A percentile compares a stretch with the other conserved stretches of the same genome.
These are phyloP conservation scores for Squalus acanthias DNA, from an alignment of 2,797 vertebrate species.

Conservation along the genomic window DNA sequence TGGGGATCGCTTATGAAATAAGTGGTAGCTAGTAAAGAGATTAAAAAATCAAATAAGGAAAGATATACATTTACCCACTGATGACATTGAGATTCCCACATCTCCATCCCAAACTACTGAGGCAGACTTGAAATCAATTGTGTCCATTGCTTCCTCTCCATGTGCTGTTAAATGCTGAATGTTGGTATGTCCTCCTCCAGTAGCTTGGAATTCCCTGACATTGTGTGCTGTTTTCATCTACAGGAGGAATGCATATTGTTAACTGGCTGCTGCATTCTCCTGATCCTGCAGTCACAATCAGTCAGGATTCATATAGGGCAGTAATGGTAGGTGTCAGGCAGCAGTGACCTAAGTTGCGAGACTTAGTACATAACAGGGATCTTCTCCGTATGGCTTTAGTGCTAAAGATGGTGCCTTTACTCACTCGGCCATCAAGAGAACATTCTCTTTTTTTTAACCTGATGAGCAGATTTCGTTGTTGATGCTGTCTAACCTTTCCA, in stretches of 20 bases:
- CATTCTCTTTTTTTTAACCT: background rate
- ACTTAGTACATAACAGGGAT: background rate
- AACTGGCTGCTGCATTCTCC: background rate
- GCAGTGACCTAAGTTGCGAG: background rate
- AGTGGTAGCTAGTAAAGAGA: background rate
- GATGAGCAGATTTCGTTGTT: background rate
- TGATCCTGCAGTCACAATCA: background rate
- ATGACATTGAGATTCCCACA: background rate
- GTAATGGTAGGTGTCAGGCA: background rate
- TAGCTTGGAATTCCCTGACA: background rate
- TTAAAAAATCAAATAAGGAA: background rate
- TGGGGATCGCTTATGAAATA: background rate
- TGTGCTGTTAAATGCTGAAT: background rate
- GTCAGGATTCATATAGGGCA: background rate
- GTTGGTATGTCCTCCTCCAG: background rate
- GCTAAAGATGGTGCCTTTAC: background rate
- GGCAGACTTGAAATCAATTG: background rate
- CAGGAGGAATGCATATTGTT: background rate
- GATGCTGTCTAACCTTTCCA: background rate
- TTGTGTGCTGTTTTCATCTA: background rate
- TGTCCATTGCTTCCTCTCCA: background rate
- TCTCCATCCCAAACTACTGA: background rate
- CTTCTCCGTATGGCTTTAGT: background rate
- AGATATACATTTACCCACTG: background rate
- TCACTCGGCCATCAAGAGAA: background rate